Conservation (phyloP, 1,140 invertebrate species). For the Pseudachorutes palmiensis region DNA sequence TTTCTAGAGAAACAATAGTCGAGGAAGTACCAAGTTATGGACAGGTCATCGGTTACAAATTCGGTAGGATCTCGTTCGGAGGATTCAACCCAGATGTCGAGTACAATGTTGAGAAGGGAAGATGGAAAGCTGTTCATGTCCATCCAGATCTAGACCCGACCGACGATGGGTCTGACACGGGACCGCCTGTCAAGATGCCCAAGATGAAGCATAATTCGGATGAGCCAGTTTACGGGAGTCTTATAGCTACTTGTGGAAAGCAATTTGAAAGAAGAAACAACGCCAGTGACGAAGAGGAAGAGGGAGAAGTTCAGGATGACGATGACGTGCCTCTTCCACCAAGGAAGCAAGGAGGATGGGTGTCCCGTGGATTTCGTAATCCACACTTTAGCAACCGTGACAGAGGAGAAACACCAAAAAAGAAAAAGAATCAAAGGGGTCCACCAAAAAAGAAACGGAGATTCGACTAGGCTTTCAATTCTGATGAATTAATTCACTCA, state of each 20-base stretch:
- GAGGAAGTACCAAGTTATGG: conserved; percentile 60
- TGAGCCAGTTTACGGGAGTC: conserved; percentile 15
- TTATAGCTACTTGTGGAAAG: conserved; percentile 6
- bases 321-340: conserved; percentile 31
- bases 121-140: conserved; percentile 20
- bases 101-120: conserved; percentile 41
- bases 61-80: conserved; percentile 73
- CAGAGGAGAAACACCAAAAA: conserved; percentile 46
- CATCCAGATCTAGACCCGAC: background rate
- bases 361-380: background rate
- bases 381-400: background rate
- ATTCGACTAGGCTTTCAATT: too few species aligned
- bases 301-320: too few species aligned
- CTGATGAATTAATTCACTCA: too few species aligned
- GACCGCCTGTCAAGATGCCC: background rate
- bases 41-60: conserved; percentile 62
- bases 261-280: background rate
- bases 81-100: conserved; percentile 86
- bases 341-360: background rate
- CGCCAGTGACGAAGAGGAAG: conserved; percentile 33
- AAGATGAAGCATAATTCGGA: background rate
- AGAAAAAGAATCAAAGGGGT: conserved; percentile 40
- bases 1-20: conserved; percentile 55
- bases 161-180: conserved; percentile 9
- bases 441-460: conserved; percentile 20